Conservation (phyloP, 2,797 vertebrate species). For the Myotis findleyi region DNA sequence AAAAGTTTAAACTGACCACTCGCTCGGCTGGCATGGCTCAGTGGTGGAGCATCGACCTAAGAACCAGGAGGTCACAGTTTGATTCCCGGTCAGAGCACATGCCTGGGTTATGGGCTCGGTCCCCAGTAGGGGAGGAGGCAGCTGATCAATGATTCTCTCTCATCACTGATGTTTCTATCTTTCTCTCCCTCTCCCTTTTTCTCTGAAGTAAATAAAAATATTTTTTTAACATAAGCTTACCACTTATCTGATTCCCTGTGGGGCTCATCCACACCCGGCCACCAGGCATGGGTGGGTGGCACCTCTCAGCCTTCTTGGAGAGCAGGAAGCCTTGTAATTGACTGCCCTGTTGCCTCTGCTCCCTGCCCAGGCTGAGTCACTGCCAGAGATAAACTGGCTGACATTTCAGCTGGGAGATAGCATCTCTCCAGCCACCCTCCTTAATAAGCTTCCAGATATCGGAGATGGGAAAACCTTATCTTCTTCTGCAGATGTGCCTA, state of each 20-base stretch:
- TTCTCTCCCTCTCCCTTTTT: too few relatives aligned
- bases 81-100: too few relatives aligned
- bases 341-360: not conserved
- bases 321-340: not conserved
- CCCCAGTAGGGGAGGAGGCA: too few relatives aligned
- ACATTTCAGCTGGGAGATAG: conserved; percentile 51
- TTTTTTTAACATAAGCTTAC: too few relatives aligned
- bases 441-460: conserved; percentile 50
- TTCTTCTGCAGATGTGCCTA: conserved; percentile 60
- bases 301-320: not conserved
- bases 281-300: not conserved
- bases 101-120: too few relatives aligned
- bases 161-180: too few relatives aligned
- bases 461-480: conserved; percentile 62
- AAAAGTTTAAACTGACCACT: not conserved
- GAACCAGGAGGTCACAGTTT: too few relatives aligned
- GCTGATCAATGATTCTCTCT: too few relatives aligned
- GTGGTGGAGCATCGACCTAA: too few relatives aligned
- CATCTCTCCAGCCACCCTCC: conserved; percentile 59
- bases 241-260: not conserved
- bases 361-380: not conserved
- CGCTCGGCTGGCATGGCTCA: too few relatives aligned
- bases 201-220: too few relatives aligned
- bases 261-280: not conserved
- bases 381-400: conserved; percentile 9